These are phyloP conservation scores for Eilema griseolum DNA, from an alignment of 2,888 invertebrate genomes.

Conservation along the genomic window DNA sequence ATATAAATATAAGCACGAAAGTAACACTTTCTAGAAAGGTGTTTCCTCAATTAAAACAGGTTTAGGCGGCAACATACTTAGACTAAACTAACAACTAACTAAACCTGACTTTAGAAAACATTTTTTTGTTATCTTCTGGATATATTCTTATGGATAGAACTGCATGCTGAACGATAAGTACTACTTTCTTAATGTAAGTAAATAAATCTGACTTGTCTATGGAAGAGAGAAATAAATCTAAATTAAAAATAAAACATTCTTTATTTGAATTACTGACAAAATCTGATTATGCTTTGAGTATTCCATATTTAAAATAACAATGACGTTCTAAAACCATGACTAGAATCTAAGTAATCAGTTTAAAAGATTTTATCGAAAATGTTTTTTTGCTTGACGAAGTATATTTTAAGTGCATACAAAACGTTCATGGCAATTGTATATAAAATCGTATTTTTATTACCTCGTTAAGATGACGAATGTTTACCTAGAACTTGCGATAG, in stretches of 20 bases:
- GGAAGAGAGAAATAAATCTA: no score
- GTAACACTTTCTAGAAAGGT: slow-evolving; percentile 57
- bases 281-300: slow-evolving; percentile 4
- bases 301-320: slow-evolving; percentile 19
- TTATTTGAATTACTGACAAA: not conserved
- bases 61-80: slow-evolving; percentile 32
- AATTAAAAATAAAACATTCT: no score
- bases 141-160: not conserved
- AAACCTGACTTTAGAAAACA: slow-evolving; percentile 28
- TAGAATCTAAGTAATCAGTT: slow-evolving; percentile 20
- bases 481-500: slow-evolving; percentile 17
- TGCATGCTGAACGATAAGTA: slow-evolving; percentile 9
- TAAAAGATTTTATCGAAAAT: slow-evolving; percentile 34
- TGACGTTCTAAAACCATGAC: slow-evolving; percentile 29
- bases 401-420: slow-evolving; percentile 18
- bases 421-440: slow-evolving; percentile 15
- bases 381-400: slow-evolving; percentile 27
- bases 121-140: no score
- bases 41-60: slow-evolving; percentile 53
- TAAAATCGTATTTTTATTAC: slow-evolving; percentile 21
- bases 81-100: slow-evolving; percentile 33
- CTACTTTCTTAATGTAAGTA: not conserved
- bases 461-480: slow-evolving; percentile 12
- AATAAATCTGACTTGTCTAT: no score
- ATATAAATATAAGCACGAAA: slow-evolving; percentile 38